phyloP scores from a whole-genome alignment of 2,888 invertebrate genomes.

The Drosophila flavopinicola region DNA sequence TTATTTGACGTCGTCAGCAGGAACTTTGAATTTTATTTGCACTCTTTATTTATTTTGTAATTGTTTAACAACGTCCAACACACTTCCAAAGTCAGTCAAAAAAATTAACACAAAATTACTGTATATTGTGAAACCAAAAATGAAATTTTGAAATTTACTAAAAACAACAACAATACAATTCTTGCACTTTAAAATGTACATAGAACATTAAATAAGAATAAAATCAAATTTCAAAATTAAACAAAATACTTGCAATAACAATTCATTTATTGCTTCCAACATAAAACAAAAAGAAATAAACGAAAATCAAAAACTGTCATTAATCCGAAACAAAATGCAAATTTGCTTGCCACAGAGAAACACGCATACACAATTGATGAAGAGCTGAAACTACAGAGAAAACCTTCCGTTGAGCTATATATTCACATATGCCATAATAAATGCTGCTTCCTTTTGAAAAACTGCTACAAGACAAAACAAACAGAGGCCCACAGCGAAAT shows the following conservation, averaged over 20 bases:
- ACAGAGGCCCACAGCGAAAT: slow-evolving; percentile 5
- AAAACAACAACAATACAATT: slow-evolving; percentile 12
- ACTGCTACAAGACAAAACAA: slow-evolving; percentile 2
- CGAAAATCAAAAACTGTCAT: slow-evolving; percentile 17
- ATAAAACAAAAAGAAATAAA: background rate
- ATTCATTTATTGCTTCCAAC: slow-evolving; percentile 47
- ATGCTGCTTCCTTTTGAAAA: slow-evolving; percentile 38
- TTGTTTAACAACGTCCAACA: slow-evolving; percentile 26
- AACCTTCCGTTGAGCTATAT: slow-evolving; percentile 40
- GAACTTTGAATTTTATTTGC: slow-evolving; percentile 19
- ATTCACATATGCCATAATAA: slow-evolving; percentile 26
- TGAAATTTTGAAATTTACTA: slow-evolving; percentile 29
- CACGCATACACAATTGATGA: slow-evolving; percentile 4
- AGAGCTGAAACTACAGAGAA: slow-evolving; percentile 3
- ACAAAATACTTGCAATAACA: slow-evolving; percentile 17
- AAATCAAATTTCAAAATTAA: slow-evolving; percentile 15
- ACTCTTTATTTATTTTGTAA: slow-evolving; percentile 23
- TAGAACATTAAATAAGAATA: slow-evolving; percentile 19
- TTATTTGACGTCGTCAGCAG: slow-evolving; percentile 4
- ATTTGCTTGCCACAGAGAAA: slow-evolving; percentile 32
- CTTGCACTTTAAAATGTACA: slow-evolving; percentile 49
- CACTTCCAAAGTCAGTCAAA: slow-evolving; percentile 44
- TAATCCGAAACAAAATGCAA: slow-evolving; percentile 29
- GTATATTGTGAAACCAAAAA: slow-evolving; percentile 44
- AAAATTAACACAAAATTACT: slow-evolving; percentile 36